Conservation (phyloP, 2,797 vertebrate genomes). For the Silurus aristotelis region DNA sequence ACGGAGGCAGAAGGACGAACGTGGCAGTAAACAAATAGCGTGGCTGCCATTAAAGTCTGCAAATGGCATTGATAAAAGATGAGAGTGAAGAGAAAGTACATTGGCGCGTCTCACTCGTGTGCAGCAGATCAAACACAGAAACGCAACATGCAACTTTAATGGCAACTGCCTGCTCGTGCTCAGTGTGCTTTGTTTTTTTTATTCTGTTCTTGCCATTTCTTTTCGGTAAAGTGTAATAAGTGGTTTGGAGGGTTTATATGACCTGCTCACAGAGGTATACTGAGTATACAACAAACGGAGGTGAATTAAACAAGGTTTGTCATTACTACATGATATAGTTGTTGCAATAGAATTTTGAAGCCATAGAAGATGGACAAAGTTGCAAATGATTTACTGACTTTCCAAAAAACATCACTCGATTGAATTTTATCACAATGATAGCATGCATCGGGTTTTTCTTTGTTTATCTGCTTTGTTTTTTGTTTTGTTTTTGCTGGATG, state of each 20-base stretch:
- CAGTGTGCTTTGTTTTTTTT: constrained; percentile 42
- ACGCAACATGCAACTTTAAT: constrained; percentile 4
- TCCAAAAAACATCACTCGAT: neutral
- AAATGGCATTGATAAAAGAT: constrained; percentile 44
- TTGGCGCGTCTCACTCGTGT: neutral
- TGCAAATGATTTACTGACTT: neutral
- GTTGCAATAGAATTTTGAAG: constrained; percentile 57
- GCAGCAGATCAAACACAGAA: constrained; percentile 16
- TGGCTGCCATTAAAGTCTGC: constrained; percentile 41
- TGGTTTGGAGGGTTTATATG: neutral
- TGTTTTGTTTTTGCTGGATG: too few species aligned
- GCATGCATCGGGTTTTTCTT: too few species aligned
- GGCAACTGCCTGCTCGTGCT: constrained; percentile 43
- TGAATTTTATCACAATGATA: neutral
- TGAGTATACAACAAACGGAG: constrained; percentile 59
- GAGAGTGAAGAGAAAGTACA: constrained; percentile 26
- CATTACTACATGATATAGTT: constrained; percentile 53
- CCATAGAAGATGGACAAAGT: constrained; percentile 48
- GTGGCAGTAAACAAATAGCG: constrained; percentile 36
- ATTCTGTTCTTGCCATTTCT: constrained; percentile 23
- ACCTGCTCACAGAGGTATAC: constrained; percentile 43
- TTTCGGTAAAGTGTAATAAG: constrained; percentile 33
- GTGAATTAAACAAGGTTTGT: constrained; percentile 51
- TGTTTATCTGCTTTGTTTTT: too few species aligned
- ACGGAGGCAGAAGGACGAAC: neutral